Evolutionary conservation across 2,888 invertebrate species (phyloP).

Genomic region (Drosophila macrospina): DNA sequence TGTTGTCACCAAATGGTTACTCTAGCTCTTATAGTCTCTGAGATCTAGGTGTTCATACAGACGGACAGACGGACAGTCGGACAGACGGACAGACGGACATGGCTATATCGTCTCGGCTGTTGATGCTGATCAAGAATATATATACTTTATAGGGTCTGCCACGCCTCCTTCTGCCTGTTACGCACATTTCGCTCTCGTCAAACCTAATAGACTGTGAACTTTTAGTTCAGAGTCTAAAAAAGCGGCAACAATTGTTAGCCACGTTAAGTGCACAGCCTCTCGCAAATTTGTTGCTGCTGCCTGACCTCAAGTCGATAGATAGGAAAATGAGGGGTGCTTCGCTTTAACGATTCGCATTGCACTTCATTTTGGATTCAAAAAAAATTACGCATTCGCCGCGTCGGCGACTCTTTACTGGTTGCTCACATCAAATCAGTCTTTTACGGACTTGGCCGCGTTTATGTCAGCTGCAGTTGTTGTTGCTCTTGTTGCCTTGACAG

Average conservation of each 20-base stretch:
- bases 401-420: constrained; percentile 15
- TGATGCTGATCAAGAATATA: no score
- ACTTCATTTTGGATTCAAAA: constrained; percentile 42
- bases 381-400: constrained; percentile 73
- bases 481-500: constrained; percentile 49
- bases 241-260: constrained; percentile 44
- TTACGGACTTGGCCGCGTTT: constrained; percentile 38
- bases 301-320: constrained; percentile 14
- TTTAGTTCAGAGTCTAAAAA: no score
- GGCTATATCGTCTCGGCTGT: no score
- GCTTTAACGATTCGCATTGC: constrained; percentile 43
- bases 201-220: no score
- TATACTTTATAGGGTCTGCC: no score
- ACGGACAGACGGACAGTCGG: no score
- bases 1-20: no score
- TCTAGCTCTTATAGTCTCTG: no score
- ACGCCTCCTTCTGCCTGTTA: no score
- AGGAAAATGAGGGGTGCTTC: constrained; percentile 36
- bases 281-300: constrained; percentile 17
- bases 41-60: no score
- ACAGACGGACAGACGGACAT: no score
- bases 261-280: constrained; percentile 30
- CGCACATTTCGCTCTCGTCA: no score
- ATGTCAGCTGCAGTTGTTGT: constrained; percentile 32
- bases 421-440: constrained; percentile 18